phyloP scores from a whole-genome alignment of 2,888 invertebrate genomes.

The Mythimna ferrago region DNA sequence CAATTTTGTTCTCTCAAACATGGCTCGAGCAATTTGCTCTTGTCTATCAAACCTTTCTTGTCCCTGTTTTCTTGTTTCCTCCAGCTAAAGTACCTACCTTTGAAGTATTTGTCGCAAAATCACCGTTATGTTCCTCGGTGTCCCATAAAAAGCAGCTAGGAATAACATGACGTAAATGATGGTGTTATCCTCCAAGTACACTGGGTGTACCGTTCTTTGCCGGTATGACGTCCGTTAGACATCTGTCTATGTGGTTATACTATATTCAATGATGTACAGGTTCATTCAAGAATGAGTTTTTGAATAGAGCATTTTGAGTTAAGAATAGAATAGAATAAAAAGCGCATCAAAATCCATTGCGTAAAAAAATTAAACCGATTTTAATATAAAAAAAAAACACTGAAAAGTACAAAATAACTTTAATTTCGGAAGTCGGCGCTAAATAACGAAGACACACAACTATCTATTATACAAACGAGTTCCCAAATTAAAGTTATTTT shows the following conservation, averaged over 20 bases:
- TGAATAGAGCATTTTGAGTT: no score
- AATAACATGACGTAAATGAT: constrained; percentile 26
- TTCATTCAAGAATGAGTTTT: neutral
- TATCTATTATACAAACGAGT: no score
- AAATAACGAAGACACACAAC: no score
- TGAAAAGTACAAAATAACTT: no score
- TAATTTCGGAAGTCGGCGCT: no score
- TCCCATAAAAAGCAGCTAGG: constrained; percentile 22
- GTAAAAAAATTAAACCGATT: no score
- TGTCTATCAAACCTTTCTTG: neutral
- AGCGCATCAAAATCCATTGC: no score
- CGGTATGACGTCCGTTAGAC: constrained; percentile 11
- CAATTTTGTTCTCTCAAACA: neutral
- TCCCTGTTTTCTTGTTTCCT: neutral
- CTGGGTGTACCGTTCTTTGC: constrained; percentile 30
- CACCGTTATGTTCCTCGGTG: constrained; percentile 18
- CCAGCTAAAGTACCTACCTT: neutral
- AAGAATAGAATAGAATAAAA: no score
- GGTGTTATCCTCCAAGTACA: constrained; percentile 13
- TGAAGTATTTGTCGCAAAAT: neutral
- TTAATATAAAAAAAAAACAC: no score
- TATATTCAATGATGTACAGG: neutral
- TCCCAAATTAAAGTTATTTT: no score
- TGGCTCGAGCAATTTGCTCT: neutral
- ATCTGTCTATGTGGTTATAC: neutral